Conservation (phyloP, 1,140 invertebrate species). For the Mizuhopecten yessoensis region DNA sequence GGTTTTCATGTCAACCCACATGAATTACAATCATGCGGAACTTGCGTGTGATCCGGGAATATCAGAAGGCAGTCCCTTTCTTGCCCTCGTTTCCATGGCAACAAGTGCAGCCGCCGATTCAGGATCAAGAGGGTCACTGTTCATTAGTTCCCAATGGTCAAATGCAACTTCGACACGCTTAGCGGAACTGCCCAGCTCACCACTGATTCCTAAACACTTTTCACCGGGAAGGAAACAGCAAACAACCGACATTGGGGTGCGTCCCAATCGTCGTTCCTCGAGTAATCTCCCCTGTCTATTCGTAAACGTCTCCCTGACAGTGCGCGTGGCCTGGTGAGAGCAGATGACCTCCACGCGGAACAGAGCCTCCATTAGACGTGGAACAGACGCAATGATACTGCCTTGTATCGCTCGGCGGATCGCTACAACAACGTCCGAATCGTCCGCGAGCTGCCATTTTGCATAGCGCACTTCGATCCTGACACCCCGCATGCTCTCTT, state of each 20-base stretch:
- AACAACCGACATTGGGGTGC: not conserved
- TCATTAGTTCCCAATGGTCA: slow-evolving; percentile 22
- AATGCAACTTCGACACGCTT: not conserved
- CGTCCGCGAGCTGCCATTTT: not conserved
- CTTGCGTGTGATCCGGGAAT: slow-evolving; percentile 10
- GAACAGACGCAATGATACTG: not conserved
- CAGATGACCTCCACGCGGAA: not conserved
- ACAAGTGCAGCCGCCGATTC: not conserved
- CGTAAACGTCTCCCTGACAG: not conserved
- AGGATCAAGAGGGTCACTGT: not conserved
- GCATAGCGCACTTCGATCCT: not conserved
- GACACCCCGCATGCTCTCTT: not conserved
- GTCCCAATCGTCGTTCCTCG: not conserved
- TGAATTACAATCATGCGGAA: not conserved
- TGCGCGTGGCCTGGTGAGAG: not conserved
- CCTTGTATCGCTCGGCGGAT: not conserved
- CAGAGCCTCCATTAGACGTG: not conserved
- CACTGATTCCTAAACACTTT: not conserved
- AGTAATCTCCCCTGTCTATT: slow-evolving; percentile 14
- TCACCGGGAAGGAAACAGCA: not conserved
- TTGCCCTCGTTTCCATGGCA: not conserved
- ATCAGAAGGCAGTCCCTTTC: not conserved
- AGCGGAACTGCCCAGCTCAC: not conserved
- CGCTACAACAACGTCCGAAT: not conserved
- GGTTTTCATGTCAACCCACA: no score